Evolutionary conservation across 2,888 invertebrate species (phyloP).

Genomic region (Cerastis rubricosa): DNA sequence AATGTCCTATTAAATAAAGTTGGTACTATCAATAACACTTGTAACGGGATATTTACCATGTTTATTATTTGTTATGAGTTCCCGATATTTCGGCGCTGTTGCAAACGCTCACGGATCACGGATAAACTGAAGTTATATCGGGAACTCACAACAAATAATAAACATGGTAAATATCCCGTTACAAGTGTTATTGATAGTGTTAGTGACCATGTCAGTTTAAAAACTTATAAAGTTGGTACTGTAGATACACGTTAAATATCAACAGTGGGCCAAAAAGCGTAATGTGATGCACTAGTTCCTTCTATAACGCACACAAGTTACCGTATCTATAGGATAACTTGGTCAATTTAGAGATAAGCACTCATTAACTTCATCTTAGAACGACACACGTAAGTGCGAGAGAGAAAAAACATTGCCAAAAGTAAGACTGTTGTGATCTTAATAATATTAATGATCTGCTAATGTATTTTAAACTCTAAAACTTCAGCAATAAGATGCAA

Average conservation of each 20-base stretch:
- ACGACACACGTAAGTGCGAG: constrained; percentile 16
- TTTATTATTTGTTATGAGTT: too few relatives aligned
- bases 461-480: constrained; percentile 23
- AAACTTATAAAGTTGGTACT: too few relatives aligned
- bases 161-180: too few relatives aligned
- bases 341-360: constrained; percentile 18
- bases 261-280: not conserved
- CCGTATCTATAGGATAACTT: not conserved
- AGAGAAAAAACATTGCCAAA: constrained; percentile 33
- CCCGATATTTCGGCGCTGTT: too few relatives aligned
- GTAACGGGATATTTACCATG: too few relatives aligned
- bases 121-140: too few relatives aligned
- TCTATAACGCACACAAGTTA: constrained; percentile 10
- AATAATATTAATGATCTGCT: constrained; percentile 36
- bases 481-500: constrained; percentile 4
- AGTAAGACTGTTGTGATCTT: constrained; percentile 51
- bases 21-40: too few relatives aligned
- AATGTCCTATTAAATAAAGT: not conserved
- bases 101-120: too few relatives aligned
- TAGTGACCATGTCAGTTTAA: too few relatives aligned
- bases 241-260: too few relatives aligned
- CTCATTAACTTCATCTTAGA: not conserved
- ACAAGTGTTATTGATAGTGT: too few relatives aligned
- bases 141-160: too few relatives aligned
- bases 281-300: constrained; percentile 2